A percentile compares a stretch with the other conserved stretches of the same genome.
These are phyloP conservation scores for Rambutsinella grinnellia DNA, from an alignment of 2,888 invertebrate species.

Conservation along the genomic window DNA sequence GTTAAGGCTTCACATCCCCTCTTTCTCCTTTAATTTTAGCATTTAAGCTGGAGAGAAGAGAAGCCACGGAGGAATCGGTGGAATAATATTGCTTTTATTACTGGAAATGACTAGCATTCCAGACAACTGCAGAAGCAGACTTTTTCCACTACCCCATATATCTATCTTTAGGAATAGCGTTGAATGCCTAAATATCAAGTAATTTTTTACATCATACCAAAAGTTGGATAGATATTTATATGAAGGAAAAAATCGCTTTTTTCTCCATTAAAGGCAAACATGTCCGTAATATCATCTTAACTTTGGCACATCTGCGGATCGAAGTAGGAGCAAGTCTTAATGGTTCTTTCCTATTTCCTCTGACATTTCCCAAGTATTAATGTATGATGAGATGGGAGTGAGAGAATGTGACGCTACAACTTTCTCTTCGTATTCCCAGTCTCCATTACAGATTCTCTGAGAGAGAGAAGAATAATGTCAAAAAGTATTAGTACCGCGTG, in stretches of 20 bases:
- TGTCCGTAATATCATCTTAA: background rate
- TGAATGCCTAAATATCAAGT: too few species aligned
- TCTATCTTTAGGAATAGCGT: too few species aligned
- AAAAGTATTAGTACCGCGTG: constrained; percentile 24
- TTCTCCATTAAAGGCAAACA: background rate
- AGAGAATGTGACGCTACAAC: constrained; percentile 23
- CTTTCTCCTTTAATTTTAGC: too few species aligned
- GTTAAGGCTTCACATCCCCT: too few species aligned
- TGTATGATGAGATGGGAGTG: background rate
- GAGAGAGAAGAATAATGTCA: constrained; percentile 18
- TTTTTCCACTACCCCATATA: constrained; percentile 19
- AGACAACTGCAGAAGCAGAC: constrained; percentile 39
- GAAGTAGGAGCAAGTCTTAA: constrained; percentile 15
- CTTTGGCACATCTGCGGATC: constrained; percentile 26
- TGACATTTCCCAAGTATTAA: constrained; percentile 20
- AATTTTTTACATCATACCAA: too few species aligned
- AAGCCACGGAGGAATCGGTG: too few species aligned
- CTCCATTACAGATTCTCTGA: background rate
- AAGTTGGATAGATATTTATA: background rate
- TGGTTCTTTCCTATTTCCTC: too few species aligned
- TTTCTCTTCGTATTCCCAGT: constrained; percentile 16
- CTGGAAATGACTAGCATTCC: too few species aligned
- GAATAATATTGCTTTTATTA: too few species aligned
- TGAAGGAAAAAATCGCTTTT: background rate
- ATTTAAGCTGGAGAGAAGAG: too few species aligned